Conservation (phyloP, 2,113 vertebrate species). For the Pyxicephalus adspersus region DNA sequence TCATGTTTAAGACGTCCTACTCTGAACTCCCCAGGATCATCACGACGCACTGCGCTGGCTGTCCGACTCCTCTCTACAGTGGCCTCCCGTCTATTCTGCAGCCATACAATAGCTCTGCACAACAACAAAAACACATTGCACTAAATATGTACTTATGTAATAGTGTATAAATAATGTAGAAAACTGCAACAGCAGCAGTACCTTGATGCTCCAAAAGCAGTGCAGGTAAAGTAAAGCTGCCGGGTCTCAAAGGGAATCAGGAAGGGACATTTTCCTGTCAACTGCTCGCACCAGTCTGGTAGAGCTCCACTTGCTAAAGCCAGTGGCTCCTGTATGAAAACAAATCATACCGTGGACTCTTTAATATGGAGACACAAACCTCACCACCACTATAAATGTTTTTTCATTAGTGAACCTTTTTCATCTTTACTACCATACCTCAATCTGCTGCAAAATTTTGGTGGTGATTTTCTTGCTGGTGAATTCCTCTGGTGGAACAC, state of each 20-base stretch:
- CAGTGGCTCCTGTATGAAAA: conserved; percentile 84
- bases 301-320: conserved; percentile 94
- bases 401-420: neutral
- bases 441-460: conserved; percentile 97
- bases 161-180: too few relatives aligned
- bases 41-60: conserved; percentile 86
- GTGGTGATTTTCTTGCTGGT: conserved; percentile 99
- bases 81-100: conserved; percentile 95
- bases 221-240: conserved; percentile 98
- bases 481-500: conserved; percentile 97
- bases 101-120: conserved; percentile 94
- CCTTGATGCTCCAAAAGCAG: conserved; percentile 96
- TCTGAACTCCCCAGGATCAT: conserved; percentile 94
- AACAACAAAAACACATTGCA: neutral
- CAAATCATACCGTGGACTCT: neutral
- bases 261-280: conserved; percentile 98
- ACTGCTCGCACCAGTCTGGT: conserved; percentile 97
- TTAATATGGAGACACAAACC: neutral
- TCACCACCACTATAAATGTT: neutral
- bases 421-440: conserved; percentile 71
- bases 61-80: conserved; percentile 92
- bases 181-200: conserved; percentile 58
- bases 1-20: conserved; percentile 97
- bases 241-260: conserved; percentile 97
- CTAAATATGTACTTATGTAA: too few relatives aligned